Conservation (phyloP, 2,113 vertebrate genomes). For the Lepus timidus region DNA sequence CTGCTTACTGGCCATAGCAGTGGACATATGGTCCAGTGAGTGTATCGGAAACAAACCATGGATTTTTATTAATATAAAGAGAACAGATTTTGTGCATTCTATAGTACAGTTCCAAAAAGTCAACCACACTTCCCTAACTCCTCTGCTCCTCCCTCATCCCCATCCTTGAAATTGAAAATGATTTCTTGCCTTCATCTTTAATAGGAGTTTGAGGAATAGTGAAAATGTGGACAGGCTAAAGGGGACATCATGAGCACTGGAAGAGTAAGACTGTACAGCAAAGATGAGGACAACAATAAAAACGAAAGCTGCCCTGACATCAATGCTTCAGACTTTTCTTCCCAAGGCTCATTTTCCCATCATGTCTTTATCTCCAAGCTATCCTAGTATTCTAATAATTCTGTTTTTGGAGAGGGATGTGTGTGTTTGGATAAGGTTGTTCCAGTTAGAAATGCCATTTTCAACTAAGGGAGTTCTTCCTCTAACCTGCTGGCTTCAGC, state of each 20-base stretch:
- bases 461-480: not conserved
- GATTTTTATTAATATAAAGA: too few relatives aligned
- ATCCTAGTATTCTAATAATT: not conserved
- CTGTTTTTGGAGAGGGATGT: not conserved
- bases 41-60: slow-evolving; percentile 1
- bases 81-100: too few relatives aligned
- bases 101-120: too few relatives aligned
- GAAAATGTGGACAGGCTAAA: not conserved
- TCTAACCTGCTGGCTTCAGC: not conserved
- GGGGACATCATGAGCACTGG: too few relatives aligned
- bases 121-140: not conserved
- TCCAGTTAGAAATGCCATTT: not conserved
- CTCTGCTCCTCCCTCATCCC: not conserved
- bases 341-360: not conserved
- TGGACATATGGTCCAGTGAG: not conserved
- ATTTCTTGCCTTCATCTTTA: not conserved
- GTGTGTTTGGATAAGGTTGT: not conserved
- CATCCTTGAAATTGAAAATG: not conserved
- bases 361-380: not conserved
- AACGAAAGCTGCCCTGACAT: not conserved
- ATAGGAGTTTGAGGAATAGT: not conserved
- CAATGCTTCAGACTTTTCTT: not conserved
- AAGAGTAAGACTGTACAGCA: not conserved
- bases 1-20: not conserved
- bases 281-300: not conserved